A percentile compares a stretch with the other conserved stretches of the same genome.
These are phyloP conservation scores for Phataginus tetradactyla DNA, from an alignment of 2,797 vertebrate genomes.

Conservation along the genomic window DNA sequence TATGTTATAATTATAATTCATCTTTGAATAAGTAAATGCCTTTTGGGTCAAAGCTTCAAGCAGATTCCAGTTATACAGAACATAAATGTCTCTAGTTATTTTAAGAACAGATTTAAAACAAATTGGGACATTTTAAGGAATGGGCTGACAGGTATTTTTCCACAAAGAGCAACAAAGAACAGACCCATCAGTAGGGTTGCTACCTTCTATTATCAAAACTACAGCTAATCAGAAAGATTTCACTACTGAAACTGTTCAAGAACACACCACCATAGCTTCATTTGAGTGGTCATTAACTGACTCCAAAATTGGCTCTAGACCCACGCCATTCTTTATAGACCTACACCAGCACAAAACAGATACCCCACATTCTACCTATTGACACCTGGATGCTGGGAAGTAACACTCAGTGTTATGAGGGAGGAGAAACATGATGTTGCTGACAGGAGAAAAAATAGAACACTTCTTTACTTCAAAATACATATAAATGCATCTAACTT, in stretches of 20 bases:
- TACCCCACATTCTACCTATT: neutral
- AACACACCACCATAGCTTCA: neutral
- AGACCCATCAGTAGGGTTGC: neutral
- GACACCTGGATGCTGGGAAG: neutral
- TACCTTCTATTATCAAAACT: neutral
- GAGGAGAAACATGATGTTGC: neutral
- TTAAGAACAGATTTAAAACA: constrained; percentile 25
- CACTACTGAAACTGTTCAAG: neutral
- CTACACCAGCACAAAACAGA: neutral
- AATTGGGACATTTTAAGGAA: neutral
- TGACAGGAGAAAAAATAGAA: neutral
- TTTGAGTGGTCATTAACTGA: neutral
- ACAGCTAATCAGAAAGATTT: neutral
- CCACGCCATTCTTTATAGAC: neutral
- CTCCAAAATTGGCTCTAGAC: neutral
- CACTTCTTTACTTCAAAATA: neutral
- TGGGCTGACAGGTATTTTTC: neutral
- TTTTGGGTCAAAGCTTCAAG: constrained; percentile 5
- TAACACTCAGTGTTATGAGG: neutral
- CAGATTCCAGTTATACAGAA: constrained; percentile 15
- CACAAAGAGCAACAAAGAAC: neutral
- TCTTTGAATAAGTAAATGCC: neutral
- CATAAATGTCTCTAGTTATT: neutral
- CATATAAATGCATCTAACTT: neutral
- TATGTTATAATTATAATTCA: constrained; percentile 21